A percentile compares a stretch with the other conserved stretches of the same genome.
These are phyloP conservation scores for Aeoliscus strigatus DNA, from an alignment of 2,797 vertebrate genomes.

Conservation along the genomic window DNA sequence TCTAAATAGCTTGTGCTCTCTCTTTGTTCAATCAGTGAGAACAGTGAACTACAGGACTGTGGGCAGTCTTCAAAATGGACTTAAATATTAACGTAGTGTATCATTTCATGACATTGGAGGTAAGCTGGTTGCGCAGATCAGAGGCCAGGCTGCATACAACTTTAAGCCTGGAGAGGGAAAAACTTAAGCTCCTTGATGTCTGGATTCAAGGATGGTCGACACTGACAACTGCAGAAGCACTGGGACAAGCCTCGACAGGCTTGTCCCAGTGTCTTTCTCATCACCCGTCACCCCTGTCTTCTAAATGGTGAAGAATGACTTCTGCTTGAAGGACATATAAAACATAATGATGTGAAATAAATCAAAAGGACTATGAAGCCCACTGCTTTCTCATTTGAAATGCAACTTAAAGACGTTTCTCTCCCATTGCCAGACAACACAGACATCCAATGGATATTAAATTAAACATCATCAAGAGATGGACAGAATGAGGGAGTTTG, in stretches of 20 bases:
- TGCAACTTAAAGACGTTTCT: slow-evolving; percentile 31
- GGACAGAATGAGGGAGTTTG: slow-evolving; percentile 17
- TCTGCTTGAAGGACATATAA: slow-evolving; percentile 33
- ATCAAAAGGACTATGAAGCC: too few species aligned
- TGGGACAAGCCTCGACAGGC: slow-evolving; percentile 33
- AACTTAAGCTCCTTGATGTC: slow-evolving; percentile 54
- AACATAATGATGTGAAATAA: slow-evolving; percentile 15
- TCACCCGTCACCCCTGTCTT: slow-evolving; percentile 3
- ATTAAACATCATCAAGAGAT: slow-evolving; percentile 48
- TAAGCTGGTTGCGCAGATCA: slow-evolving; percentile 48
- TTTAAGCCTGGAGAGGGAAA: slow-evolving; percentile 43
- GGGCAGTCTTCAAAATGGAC: slow-evolving; percentile 22
- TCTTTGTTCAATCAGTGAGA: too few species aligned
- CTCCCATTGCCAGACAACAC: slow-evolving; percentile 20
- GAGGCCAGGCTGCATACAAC: slow-evolving; percentile 20
- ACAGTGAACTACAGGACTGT: too few species aligned
- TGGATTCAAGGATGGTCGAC: slow-evolving; percentile 32
- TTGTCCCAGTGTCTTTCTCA: slow-evolving; percentile 18
- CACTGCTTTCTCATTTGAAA: slow-evolving; percentile 28
- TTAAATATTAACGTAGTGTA: slow-evolving; percentile 28
- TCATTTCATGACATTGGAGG: slow-evolving; percentile 22
- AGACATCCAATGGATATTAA: slow-evolving; percentile 38
- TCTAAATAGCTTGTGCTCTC: too few species aligned
- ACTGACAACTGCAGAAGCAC: too few species aligned
- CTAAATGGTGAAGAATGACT: slow-evolving; percentile 30